phyloP scores from a whole-genome alignment of 2,888 invertebrate species.

The Parnassius glacialis region DNA sequence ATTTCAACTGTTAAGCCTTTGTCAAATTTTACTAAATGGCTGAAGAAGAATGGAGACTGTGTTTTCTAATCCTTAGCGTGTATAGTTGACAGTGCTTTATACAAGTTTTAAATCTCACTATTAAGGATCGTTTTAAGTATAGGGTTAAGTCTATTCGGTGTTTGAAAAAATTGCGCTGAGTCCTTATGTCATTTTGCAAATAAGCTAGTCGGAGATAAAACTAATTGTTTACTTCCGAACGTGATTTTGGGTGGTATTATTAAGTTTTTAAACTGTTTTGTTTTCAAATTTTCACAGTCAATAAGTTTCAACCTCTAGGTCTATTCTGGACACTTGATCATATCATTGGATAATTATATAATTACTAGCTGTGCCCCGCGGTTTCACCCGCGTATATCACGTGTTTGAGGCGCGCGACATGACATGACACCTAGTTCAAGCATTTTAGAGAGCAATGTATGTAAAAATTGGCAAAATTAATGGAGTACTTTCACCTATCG shows the following conservation, averaged over 20 bases:
- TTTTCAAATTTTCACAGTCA: no score
- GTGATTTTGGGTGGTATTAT: conserved; percentile 26
- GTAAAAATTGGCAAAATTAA: no score
- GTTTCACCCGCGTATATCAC: no score
- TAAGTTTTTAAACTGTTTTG: background rate
- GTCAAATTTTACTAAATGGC: conserved; percentile 38
- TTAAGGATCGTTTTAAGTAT: conserved; percentile 17
- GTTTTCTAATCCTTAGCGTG: conserved; percentile 37
- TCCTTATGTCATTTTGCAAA: conserved; percentile 20
- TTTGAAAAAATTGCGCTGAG: conserved; percentile 22
- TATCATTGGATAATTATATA: no score
- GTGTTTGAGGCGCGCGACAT: no score
- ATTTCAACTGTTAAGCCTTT: conserved; percentile 45
- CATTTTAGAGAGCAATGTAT: no score
- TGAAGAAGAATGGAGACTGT: conserved; percentile 35
- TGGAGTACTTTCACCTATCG: no score
- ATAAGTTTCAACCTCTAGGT: no score
- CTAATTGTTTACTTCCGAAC: conserved; percentile 12
- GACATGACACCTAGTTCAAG: no score
- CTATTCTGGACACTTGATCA: no score
- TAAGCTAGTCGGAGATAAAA: conserved; percentile 9
- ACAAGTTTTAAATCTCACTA: conserved; percentile 21
- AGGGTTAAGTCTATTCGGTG: conserved; percentile 24
- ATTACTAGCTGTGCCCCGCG: no score
- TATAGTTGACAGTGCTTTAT: conserved; percentile 24